Percentiles rank a stretch among this genome's conserved stretches.
Conservation (phyloP, 2,797 vertebrate genomes). For the Rallus crepitans region DNA sequence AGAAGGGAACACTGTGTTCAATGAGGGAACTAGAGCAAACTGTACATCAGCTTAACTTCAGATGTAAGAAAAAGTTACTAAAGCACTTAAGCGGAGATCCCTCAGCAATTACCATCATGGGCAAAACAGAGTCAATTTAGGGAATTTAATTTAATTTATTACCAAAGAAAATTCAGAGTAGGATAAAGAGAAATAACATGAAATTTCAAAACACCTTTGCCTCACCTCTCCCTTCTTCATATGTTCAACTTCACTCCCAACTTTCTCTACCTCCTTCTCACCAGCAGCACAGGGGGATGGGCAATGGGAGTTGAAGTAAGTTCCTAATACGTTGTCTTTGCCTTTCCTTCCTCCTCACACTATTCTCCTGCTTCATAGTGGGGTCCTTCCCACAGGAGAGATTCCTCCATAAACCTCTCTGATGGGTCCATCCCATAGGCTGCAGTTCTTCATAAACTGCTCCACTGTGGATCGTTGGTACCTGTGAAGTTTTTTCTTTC, state of each 20-base stretch:
- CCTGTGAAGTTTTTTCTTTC: neutral
- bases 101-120: no score
- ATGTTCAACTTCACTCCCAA: neutral
- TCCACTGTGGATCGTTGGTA: no score
- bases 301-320: neutral
- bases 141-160: no score
- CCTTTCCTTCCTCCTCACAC: accelerated
- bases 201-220: no score
- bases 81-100: neutral
- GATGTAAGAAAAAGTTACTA: neutral
- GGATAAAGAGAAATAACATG: no score
- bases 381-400: no score
- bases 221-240: no score
- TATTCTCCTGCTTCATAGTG: neutral
- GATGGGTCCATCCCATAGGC: no score
- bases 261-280: neutral
- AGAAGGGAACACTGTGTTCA: neutral
- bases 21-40: neutral
- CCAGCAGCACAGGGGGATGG: accelerated
- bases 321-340: neutral
- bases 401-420: neutral
- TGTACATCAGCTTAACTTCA: neutral
- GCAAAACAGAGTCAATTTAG: no score
- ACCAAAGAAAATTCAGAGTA: no score
- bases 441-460: neutral